Conservation (phyloP, 2,888 invertebrate genomes). For the Synergus laeviventris region DNA sequence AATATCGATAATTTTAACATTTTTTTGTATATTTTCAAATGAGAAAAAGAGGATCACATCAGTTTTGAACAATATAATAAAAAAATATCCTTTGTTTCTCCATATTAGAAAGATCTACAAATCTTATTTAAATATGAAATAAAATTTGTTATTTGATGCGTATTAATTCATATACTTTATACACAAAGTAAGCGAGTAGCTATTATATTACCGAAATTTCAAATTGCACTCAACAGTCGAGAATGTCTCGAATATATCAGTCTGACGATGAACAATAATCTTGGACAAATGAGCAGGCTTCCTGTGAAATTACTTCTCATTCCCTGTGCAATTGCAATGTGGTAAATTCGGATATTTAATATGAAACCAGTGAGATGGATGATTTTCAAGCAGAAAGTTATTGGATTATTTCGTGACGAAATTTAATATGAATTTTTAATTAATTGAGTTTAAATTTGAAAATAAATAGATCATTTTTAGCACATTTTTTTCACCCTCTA, state of each 20-base stretch:
- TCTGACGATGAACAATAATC: slow-evolving; percentile 54
- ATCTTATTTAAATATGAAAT: neutral
- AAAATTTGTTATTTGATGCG: neutral
- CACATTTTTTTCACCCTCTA: too few relatives aligned
- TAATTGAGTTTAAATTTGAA: too few relatives aligned
- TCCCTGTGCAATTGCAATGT: slow-evolving; percentile 46
- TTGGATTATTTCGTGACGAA: neutral
- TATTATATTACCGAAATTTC: slow-evolving; percentile 6
- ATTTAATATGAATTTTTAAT: neutral
- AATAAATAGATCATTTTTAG: too few relatives aligned
- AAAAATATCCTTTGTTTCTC: too few relatives aligned
- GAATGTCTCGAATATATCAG: slow-evolving; percentile 51
- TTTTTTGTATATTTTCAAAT: neutral
- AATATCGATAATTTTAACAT: neutral
- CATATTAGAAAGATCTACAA: too few relatives aligned
- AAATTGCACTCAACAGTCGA: slow-evolving; percentile 39
- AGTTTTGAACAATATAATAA: neutral
- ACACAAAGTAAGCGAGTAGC: neutral
- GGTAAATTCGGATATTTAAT: slow-evolving; percentile 50
- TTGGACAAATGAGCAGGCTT: slow-evolving; percentile 54
- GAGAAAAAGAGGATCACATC: neutral
- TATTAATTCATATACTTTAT: slow-evolving; percentile 6
- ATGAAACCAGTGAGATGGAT: slow-evolving; percentile 49
- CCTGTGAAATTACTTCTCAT: slow-evolving; percentile 55
- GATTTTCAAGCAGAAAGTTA: slow-evolving; percentile 47